Conservation (phyloP, 2,888 invertebrate species). For the Pasiphila rectangulata region DNA sequence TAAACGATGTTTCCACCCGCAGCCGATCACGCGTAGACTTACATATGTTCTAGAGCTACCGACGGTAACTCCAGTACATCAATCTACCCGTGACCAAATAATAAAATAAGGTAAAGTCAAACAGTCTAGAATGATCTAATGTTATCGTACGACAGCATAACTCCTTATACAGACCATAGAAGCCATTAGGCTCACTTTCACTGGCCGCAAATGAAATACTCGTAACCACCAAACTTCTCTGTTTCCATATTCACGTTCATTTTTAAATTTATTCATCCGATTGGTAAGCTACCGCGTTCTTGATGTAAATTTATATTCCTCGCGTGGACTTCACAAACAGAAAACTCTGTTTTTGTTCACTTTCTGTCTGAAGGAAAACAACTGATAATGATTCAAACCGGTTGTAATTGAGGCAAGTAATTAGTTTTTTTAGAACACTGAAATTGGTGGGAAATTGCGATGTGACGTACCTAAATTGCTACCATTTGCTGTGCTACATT, state of each 20-base stretch:
- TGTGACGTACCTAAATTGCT: neutral
- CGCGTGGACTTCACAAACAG: constrained; percentile 38
- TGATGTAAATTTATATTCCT: constrained; percentile 22
- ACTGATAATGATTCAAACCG: constrained; percentile 28
- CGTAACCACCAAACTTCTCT: neutral
- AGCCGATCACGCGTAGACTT: too few relatives aligned
- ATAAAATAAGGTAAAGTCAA: too few relatives aligned
- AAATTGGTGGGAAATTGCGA: too few relatives aligned
- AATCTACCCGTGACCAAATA: too few relatives aligned
- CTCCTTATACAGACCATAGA: too few relatives aligned
- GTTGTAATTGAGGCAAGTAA: constrained; percentile 39
- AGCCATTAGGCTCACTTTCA: too few relatives aligned
- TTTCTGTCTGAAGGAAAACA: constrained; percentile 39
- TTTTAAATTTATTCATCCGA: constrained; percentile 16
- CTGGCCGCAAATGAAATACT: neutral
- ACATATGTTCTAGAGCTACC: too few relatives aligned
- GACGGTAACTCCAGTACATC: too few relatives aligned
- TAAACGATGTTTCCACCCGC: too few relatives aligned
- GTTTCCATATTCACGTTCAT: neutral
- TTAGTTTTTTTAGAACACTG: constrained; percentile 33
- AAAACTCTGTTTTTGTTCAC: constrained; percentile 33
- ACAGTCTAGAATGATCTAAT: too few relatives aligned
- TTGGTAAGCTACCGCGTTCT: constrained; percentile 22
- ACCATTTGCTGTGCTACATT: constrained; percentile 12
- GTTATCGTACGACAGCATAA: too few relatives aligned